Conservation (phyloP, 2,797 vertebrate genomes). For the Xyrichtys novacula region DNA sequence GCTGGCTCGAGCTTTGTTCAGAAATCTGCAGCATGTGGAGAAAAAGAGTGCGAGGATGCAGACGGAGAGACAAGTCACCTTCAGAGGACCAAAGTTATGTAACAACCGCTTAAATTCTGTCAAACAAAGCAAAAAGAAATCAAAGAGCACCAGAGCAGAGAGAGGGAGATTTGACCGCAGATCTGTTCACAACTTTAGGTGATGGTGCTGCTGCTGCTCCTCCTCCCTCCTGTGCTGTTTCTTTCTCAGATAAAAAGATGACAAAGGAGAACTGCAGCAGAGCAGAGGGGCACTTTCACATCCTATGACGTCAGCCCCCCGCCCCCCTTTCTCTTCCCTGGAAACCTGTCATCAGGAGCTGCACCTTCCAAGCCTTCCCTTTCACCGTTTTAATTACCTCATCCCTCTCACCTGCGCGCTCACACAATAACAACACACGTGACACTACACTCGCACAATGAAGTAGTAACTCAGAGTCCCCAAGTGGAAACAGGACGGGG, state of each 20-base stretch:
- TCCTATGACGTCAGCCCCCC: constrained; percentile 65
- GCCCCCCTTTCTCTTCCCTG: constrained; percentile 31
- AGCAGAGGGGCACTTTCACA: constrained; percentile 43
- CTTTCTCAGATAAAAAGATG: constrained; percentile 28
- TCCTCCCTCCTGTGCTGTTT: constrained; percentile 1
- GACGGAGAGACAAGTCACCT: constrained; percentile 52
- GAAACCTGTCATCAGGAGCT: constrained; percentile 56
- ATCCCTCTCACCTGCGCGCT: constrained; percentile 53
- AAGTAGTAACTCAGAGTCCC: constrained; percentile 9
- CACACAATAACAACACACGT: neutral
- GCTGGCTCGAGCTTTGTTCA: neutral
- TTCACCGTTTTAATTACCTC: constrained; percentile 47
- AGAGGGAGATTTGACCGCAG: constrained; percentile 13
- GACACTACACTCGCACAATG: constrained; percentile 6
- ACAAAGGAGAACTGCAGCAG: constrained; percentile 60
- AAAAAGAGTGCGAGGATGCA: constrained; percentile 23
- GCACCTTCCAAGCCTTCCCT: constrained; percentile 42
- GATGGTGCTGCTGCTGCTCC: neutral
- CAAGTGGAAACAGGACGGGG: constrained; percentile 34
- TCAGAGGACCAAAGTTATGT: constrained; percentile 31
- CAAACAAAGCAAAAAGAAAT: neutral
- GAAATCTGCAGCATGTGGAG: constrained; percentile 34
- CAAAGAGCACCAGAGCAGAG: constrained; percentile 18
- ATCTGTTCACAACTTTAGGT: constrained; percentile 15
- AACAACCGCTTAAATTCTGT: constrained; percentile 34